These are phyloP conservation scores for Frieseomelitta varia DNA, from an alignment of 1,140 invertebrate species.

Conservation along the genomic window DNA sequence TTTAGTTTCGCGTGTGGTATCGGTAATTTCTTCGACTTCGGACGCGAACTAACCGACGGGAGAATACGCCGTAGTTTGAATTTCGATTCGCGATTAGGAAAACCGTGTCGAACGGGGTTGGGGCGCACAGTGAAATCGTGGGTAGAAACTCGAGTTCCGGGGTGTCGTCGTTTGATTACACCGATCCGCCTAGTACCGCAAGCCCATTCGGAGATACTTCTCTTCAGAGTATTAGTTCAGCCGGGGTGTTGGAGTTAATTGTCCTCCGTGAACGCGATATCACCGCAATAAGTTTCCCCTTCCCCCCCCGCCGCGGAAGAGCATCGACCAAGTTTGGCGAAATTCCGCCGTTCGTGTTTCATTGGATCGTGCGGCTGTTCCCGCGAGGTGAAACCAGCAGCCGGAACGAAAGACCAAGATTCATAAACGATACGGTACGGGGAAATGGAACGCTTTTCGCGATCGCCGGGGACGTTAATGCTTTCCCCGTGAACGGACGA, in stretches of 20 bases:
- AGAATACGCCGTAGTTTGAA: background rate
- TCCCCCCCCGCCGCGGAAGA: background rate
- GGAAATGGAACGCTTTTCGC: constrained; percentile 1
- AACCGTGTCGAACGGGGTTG: background rate
- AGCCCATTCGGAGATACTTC: constrained; percentile 17
- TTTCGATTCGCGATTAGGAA: background rate
- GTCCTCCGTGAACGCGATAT: constrained; percentile 56
- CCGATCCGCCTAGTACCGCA: constrained; percentile 6
- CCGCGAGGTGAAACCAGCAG: background rate
- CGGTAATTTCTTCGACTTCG: background rate
- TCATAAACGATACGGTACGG: background rate
- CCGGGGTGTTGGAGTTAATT: constrained; percentile 48
- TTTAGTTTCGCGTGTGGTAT: background rate
- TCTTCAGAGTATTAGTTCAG: constrained; percentile 36
- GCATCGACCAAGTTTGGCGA: constrained; percentile 44
- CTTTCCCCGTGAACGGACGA: background rate
- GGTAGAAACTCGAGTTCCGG: background rate
- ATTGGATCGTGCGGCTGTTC: background rate
- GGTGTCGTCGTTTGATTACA: constrained; percentile 27
- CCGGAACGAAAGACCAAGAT: background rate
- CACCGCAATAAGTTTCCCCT: constrained; percentile 33
- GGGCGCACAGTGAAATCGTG: background rate
- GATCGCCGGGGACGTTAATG: background rate
- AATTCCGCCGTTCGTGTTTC: constrained; percentile 28
- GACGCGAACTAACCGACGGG: background rate